A percentile compares a stretch with the other conserved stretches of the same genome.
Conservation (phyloP, 2,888 invertebrate species). For the Cacoxenus indagator region DNA sequence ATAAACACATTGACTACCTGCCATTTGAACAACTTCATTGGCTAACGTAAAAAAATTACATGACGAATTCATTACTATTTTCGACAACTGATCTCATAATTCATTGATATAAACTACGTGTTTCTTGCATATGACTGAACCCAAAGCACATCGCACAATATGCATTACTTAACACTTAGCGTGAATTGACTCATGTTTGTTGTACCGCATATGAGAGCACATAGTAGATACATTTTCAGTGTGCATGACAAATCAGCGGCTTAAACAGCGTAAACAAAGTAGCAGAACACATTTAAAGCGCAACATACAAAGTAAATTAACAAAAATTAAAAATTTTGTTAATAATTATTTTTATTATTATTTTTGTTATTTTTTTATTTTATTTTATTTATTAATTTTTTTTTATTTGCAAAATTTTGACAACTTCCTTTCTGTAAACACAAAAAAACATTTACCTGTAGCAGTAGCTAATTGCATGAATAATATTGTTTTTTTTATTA, state of each 20-base stretch:
- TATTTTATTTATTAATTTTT: slow-evolving; percentile 3
- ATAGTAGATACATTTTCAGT: too few species aligned
- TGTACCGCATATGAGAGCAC: not conserved
- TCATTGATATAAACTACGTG: too few species aligned
- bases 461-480: slow-evolving; percentile 3
- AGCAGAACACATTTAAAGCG: not conserved
- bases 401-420: not conserved
- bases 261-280: not conserved
- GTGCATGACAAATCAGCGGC: not conserved
- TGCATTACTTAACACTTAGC: not conserved
- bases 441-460: slow-evolving; percentile 18
- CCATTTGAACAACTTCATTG: too few species aligned
- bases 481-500: slow-evolving; percentile 23
- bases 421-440: slow-evolving; percentile 10
- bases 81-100: too few species aligned
- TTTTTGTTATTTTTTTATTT: too few species aligned
- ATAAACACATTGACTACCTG: too few species aligned
- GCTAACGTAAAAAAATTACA: too few species aligned
- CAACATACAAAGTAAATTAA: slow-evolving; percentile 16
- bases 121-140: not conserved
- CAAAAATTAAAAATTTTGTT: not conserved
- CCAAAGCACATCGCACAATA: not conserved
- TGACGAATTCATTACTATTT: too few species aligned
- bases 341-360: too few species aligned
- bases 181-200: not conserved